Evolutionary conservation across 2,888 invertebrate genomes (phyloP).

Genomic region (Nymphalis urticae): DNA sequence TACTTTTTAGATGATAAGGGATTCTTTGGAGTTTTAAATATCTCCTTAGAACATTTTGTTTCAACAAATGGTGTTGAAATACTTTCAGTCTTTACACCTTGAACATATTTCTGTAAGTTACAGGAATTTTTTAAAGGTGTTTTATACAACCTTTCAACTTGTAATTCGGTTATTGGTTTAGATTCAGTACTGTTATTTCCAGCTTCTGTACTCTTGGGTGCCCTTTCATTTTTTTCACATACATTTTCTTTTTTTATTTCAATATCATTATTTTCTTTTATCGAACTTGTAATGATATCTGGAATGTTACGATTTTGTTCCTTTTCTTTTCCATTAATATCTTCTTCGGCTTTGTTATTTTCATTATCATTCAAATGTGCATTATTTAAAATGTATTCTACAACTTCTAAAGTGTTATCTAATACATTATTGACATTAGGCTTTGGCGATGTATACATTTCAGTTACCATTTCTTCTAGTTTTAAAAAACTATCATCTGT

Average conservation of each 20-base stretch:
- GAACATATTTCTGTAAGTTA: not conserved
- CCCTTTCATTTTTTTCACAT: not conserved
- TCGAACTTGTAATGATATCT: conserved; percentile 8
- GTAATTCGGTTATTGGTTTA: not conserved
- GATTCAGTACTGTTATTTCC: not conserved
- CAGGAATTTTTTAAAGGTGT: not conserved
- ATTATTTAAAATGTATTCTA: conserved; percentile 60
- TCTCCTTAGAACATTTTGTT: conserved; percentile 13
- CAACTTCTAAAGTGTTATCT: conserved; percentile 60
- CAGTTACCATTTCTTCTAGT: conserved; percentile 56
- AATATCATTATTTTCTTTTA: not conserved
- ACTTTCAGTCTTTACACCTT: not conserved
- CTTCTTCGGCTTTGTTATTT: conserved; percentile 22
- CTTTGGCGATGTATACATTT: conserved; percentile 46
- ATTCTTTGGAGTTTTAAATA: conserved; percentile 58
- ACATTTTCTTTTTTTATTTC: not conserved
- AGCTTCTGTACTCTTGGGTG: not conserved
- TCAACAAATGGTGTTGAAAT: not conserved
- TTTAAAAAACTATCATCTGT: conserved; percentile 58
- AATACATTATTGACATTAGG: conserved; percentile 44
- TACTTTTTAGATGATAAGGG: conserved; percentile 46
- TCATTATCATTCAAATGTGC: conserved; percentile 40
- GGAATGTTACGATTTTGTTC: not conserved
- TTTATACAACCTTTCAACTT: not conserved
- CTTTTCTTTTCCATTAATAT: conserved; percentile 11